Percentiles rank a stretch among this genome's conserved stretches.
phyloP scores from a whole-genome alignment of 2,888 invertebrate genomes.

The Allacma fusca region DNA sequence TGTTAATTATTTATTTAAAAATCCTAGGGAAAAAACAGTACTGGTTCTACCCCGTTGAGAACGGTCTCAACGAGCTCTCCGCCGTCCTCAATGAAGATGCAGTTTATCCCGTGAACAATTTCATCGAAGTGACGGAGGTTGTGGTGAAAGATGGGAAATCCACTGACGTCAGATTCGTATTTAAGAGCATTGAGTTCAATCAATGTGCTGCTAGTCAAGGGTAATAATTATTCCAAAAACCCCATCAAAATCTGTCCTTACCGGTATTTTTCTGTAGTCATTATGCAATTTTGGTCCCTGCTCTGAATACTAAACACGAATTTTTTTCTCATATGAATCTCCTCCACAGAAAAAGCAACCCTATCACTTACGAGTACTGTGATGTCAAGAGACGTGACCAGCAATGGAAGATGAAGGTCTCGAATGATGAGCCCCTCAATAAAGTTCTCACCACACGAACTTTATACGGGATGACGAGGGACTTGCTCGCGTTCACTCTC shows the following conservation, averaged over 20 bases:
- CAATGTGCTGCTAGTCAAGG: constrained; percentile 42
- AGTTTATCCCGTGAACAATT: constrained; percentile 35
- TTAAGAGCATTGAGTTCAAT: constrained; percentile 34
- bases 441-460: too few species aligned
- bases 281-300: not conserved
- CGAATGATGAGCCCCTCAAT: too few species aligned
- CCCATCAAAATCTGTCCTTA: too few species aligned
- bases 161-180: constrained; percentile 19
- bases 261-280: not conserved
- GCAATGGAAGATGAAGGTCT: too few species aligned
- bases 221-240: constrained; percentile 22
- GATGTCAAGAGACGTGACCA: too few species aligned
- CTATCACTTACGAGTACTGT: too few species aligned
- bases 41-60: constrained; percentile 37
- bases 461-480: too few species aligned
- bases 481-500: too few species aligned
- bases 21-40: constrained; percentile 20
- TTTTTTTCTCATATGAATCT: too few species aligned
- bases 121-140: constrained; percentile 25
- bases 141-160: constrained; percentile 1
- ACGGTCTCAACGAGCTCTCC: constrained; percentile 32
- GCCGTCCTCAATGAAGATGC: constrained; percentile 26
- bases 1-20: too few species aligned
- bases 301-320: too few species aligned
- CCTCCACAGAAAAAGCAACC: too few species aligned